Percentiles rank a stretch among this genome's conserved stretches.
Evolutionary conservation across 2,888 invertebrate species (phyloP).

Genomic region (Lasioglossum malachurum): DNA sequence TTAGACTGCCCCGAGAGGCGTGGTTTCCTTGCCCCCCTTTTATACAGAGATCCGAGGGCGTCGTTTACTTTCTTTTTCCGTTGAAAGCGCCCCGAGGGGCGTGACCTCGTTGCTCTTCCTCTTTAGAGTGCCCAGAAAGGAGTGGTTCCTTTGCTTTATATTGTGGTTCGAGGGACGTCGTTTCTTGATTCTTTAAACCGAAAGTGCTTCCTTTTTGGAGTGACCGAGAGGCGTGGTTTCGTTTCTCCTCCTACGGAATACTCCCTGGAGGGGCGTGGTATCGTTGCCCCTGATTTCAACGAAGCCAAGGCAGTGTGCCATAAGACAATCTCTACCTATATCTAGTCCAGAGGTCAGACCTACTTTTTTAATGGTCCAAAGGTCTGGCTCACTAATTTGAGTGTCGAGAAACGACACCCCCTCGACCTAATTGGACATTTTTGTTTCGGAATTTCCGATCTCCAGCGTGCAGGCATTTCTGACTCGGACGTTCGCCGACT

Average conservation of each 20-base stretch:
- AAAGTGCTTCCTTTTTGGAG: background rate
- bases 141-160: background rate
- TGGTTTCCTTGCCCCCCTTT: too few species aligned
- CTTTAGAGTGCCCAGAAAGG: background rate
- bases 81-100: background rate
- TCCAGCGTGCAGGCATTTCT: background rate
- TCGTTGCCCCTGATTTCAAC: background rate
- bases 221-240: background rate
- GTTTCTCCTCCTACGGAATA: background rate
- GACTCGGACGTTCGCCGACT: constrained; percentile 20
- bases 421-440: background rate
- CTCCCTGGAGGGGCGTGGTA: background rate
- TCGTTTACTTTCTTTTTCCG: too few species aligned
- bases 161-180: background rate
- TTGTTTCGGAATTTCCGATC: background rate
- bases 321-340: background rate
- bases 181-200: background rate
- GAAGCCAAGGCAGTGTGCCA: background rate
- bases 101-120: background rate
- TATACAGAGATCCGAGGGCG: too few species aligned
- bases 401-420: background rate
- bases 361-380: background rate
- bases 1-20: background rate
- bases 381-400: background rate
- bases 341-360: background rate